These are phyloP conservation scores for Rhombomys opimus DNA, from an alignment of 2,113 vertebrate species.

Conservation along the genomic window DNA sequence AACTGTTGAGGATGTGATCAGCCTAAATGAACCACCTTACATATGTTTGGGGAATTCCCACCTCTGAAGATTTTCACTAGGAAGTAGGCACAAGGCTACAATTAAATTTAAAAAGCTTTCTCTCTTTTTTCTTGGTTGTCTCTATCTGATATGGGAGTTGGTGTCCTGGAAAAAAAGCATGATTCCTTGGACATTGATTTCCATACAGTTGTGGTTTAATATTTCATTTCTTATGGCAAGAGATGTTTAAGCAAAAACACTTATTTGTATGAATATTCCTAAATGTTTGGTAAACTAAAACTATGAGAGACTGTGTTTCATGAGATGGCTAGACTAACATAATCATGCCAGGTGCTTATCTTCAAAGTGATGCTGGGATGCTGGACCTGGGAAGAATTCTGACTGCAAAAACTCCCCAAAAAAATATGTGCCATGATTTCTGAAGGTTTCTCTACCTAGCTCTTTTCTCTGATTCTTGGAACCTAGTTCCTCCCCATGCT, in stretches of 20 bases:
- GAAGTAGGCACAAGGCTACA: slow-evolving; percentile 67
- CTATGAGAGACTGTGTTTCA: background rate
- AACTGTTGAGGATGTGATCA: slow-evolving; percentile 66
- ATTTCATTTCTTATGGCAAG: background rate
- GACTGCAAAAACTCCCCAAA: background rate
- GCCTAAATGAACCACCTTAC: slow-evolving; percentile 70
- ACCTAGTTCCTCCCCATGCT: background rate
- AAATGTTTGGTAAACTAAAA: slow-evolving; percentile 35
- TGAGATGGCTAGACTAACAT: background rate
- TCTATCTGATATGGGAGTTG: background rate
- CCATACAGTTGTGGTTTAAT: background rate
- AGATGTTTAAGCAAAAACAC: slow-evolving; percentile 20
- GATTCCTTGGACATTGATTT: slow-evolving; percentile 34
- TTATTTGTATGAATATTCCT: background rate
- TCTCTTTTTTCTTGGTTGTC: background rate
- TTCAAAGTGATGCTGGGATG: background rate
- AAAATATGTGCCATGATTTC: background rate
- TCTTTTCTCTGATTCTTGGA: background rate
- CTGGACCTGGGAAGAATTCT: background rate
- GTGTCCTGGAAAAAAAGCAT: slow-evolving; percentile 44
- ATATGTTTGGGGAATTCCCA: slow-evolving; percentile 74
- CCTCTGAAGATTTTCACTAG: slow-evolving; percentile 76
- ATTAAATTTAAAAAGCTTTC: slow-evolving; percentile 61
- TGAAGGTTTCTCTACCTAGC: background rate
- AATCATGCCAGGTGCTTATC: background rate